Percentiles rank a stretch among this genome's conserved stretches.
Conservation (phyloP, 2,797 vertebrate species). For the Rhodeus uyekii region DNA sequence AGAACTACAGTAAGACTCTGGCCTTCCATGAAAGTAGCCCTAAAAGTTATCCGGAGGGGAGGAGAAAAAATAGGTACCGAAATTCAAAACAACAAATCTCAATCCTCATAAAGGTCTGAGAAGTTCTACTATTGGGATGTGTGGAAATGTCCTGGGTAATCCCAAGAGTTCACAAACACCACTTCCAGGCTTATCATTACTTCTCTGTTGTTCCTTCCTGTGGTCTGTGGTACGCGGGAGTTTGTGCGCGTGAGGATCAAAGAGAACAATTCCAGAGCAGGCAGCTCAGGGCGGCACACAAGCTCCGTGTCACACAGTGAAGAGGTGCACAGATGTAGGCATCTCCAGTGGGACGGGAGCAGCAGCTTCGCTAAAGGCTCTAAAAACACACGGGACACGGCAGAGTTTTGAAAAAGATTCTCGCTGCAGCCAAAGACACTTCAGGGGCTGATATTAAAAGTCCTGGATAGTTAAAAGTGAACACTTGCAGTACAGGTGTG, state of each 20-base stretch:
- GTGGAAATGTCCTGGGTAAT: slow-evolving; percentile 26
- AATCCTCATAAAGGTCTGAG: slow-evolving; percentile 18
- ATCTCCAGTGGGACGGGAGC: slow-evolving; percentile 44
- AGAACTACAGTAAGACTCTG: neutral
- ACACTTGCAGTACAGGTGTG: slow-evolving; percentile 17
- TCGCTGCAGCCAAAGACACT: neutral
- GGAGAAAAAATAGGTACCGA: neutral
- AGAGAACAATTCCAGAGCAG: neutral
- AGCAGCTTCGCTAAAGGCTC: slow-evolving; percentile 40
- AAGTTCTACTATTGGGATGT: slow-evolving; percentile 23
- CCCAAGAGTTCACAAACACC: slow-evolving; percentile 31
- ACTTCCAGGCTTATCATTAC: slow-evolving; percentile 35
- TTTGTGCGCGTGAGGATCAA: slow-evolving; percentile 20
- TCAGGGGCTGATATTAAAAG: neutral
- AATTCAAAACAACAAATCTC: slow-evolving; percentile 28
- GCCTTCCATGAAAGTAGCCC: neutral
- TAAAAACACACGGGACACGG: slow-evolving; percentile 33
- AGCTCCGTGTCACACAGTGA: neutral
- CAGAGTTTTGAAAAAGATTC: slow-evolving; percentile 18
- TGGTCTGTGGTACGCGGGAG: neutral
- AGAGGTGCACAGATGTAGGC: slow-evolving; percentile 29
- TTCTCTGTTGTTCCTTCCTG: neutral
- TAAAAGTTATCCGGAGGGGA: neutral
- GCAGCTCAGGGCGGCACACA: neutral
- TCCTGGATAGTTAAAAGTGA: slow-evolving; percentile 25